These are phyloP conservation scores for Battus philenor DNA, from an alignment of 1,140 invertebrate genomes.

Conservation along the genomic window DNA sequence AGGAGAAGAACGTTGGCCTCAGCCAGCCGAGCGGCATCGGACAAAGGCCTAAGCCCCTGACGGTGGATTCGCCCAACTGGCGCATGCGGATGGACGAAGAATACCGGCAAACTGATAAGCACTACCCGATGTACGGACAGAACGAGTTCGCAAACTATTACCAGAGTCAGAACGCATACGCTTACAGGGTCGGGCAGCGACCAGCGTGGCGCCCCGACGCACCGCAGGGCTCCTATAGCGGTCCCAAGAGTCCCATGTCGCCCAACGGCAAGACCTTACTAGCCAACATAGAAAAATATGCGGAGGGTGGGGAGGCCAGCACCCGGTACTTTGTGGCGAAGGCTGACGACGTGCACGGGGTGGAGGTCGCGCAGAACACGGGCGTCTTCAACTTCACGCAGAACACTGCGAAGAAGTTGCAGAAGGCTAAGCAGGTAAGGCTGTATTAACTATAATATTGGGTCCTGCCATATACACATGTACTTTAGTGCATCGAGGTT, in stretches of 20 bases:
- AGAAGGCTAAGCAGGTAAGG: constrained; percentile 62
- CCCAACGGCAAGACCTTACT: constrained; percentile 52
- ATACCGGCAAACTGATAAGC: constrained; percentile 33
- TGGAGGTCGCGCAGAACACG: constrained; percentile 53
- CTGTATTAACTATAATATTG: no score
- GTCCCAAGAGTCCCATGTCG: constrained; percentile 51
- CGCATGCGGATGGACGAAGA: constrained; percentile 42
- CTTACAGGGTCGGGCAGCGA: constrained; percentile 38
- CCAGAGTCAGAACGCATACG: constrained; percentile 40
- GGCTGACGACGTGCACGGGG: constrained; percentile 47
- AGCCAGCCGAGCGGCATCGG: constrained; percentile 86
- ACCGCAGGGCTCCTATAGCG: constrained; percentile 36
- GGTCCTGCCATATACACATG: no score
- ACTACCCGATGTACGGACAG: constrained; percentile 36
- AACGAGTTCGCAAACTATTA: constrained; percentile 37
- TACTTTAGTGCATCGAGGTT: no score
- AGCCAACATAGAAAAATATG: constrained; percentile 65
- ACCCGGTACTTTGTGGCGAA: constrained; percentile 64
- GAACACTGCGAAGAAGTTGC: constrained; percentile 67
- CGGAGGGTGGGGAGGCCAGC: constrained; percentile 35
- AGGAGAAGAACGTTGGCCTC: constrained; percentile 84
- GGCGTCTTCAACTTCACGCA: constrained; percentile 62
- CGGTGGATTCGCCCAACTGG: constrained; percentile 69
- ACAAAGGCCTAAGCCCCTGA: constrained; percentile 82
- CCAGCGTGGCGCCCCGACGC: constrained; percentile 37